phyloP scores from a whole-genome alignment of 2,888 invertebrate genomes.

The Torymus tubicola region DNA sequence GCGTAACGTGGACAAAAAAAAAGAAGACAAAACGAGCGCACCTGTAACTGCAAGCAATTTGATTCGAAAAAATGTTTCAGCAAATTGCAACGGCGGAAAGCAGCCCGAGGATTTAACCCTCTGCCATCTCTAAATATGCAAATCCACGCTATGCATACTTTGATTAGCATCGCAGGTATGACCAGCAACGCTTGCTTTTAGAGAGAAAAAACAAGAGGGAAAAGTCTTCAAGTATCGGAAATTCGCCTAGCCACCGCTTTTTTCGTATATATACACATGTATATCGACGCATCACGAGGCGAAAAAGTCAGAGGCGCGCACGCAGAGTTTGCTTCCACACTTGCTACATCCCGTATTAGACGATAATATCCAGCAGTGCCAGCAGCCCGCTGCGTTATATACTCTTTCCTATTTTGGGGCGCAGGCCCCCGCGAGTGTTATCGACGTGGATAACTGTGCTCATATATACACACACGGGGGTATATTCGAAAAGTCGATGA shows the following conservation, averaged over 20 bases:
- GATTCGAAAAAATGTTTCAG: conserved; percentile 41
- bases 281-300: too few species aligned
- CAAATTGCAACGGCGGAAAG: conserved; percentile 11
- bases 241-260: conserved; percentile 18
- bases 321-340: neutral
- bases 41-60: conserved; percentile 40
- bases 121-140: conserved; percentile 31
- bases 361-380: conserved; percentile 36
- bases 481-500: conserved; percentile 50
- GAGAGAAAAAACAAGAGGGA: conserved; percentile 25
- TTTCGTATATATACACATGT: neutral
- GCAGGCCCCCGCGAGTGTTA: neutral
- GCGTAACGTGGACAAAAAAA: conserved; percentile 7
- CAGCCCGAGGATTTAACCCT: conserved; percentile 25
- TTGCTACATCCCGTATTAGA: conserved; percentile 37
- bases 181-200: conserved; percentile 3
- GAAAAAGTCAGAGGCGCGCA: neutral
- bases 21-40: neutral
- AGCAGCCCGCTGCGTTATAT: neutral
- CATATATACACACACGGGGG: neutral
- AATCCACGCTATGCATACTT: conserved; percentile 42
- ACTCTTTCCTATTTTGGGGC: neutral
- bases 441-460: too few species aligned
- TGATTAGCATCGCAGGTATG: conserved; percentile 46
- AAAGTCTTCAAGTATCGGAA: conserved; percentile 37